These are phyloP conservation scores for Drosophila albomicans DNA, from an alignment of 1,140 invertebrate genomes.

Conservation along the genomic window DNA sequence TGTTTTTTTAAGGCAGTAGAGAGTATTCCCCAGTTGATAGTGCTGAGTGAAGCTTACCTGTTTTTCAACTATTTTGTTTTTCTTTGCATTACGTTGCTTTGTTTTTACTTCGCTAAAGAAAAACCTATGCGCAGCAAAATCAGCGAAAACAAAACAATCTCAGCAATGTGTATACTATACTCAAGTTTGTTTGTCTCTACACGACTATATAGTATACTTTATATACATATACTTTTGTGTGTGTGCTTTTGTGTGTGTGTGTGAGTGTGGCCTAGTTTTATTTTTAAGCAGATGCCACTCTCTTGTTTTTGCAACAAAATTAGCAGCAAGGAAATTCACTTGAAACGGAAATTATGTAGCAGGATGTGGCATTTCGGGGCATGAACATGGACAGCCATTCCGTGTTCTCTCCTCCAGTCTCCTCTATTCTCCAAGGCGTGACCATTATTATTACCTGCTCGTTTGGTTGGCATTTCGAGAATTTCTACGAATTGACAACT, in stretches of 20 bases:
- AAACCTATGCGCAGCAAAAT: constrained; percentile 64
- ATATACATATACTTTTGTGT: not conserved
- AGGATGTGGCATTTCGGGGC: constrained; percentile 70
- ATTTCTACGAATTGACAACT: constrained; percentile 23
- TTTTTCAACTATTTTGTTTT: constrained; percentile 6
- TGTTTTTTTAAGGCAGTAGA: not conserved
- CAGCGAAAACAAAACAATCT: constrained; percentile 49
- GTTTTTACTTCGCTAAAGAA: constrained; percentile 45
- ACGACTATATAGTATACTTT: constrained; percentile 1
- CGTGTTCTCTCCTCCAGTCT: constrained; percentile 23
- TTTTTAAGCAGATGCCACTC: constrained; percentile 47
- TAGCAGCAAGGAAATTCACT: constrained; percentile 79
- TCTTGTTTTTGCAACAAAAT: constrained; percentile 63
- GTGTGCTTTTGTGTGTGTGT: constrained; percentile 20
- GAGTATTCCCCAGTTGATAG: not conserved
- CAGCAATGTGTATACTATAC: constrained; percentile 55
- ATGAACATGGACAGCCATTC: constrained; percentile 30
- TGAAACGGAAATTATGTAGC: constrained; percentile 80
- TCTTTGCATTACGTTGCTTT: constrained; percentile 31
- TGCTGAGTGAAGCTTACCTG: not conserved
- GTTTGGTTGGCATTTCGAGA: constrained; percentile 2
- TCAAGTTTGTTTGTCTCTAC: constrained; percentile 8
- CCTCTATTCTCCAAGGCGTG: constrained; percentile 1
- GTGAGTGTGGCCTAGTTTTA: constrained; percentile 66
- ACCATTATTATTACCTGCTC: constrained; percentile 36